Evolutionary conservation across 2,797 vertebrate species (phyloP).

Genomic region (Chelonia mydas): DNA sequence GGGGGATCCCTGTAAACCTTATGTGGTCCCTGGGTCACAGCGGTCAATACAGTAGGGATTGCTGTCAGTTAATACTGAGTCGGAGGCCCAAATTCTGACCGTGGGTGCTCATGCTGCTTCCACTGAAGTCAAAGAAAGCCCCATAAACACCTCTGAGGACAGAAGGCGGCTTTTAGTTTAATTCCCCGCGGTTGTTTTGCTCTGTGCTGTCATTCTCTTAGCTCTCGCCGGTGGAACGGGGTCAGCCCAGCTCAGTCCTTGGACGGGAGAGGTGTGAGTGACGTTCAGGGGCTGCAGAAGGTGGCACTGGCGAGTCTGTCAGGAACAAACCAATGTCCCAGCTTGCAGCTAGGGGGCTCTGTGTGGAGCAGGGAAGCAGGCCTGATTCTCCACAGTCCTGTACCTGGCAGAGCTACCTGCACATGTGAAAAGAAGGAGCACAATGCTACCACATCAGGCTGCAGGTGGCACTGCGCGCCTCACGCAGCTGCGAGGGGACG

Average conservation of each 20-base stretch:
- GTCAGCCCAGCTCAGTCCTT: neutral
- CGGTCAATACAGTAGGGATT: neutral
- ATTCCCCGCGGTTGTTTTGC: neutral
- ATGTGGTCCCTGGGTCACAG: too few relatives aligned
- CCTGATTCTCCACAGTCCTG: neutral
- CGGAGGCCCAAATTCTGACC: neutral
- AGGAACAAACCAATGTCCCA: too few relatives aligned
- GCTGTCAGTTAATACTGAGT: neutral
- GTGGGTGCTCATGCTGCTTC: neutral
- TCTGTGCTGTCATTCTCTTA: neutral
- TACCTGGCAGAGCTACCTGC: neutral
- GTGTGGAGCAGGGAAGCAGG: neutral
- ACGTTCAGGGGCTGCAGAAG: neutral
- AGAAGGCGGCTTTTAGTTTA: neutral
- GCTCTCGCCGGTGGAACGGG: neutral
- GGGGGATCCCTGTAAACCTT: too few relatives aligned
- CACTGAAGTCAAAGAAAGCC: neutral
- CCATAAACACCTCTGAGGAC: neutral
- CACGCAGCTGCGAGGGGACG: too few relatives aligned
- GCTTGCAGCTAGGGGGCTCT: neutral
- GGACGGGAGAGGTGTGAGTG: neutral
- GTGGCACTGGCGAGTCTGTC: neutral
- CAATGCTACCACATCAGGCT: neutral
- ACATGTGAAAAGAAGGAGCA: neutral
- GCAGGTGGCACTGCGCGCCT: neutral